Base-by-base conservation (phyloP, 1,140 invertebrate genomes). In the Macrotrachela quadricornifera region DNA sequence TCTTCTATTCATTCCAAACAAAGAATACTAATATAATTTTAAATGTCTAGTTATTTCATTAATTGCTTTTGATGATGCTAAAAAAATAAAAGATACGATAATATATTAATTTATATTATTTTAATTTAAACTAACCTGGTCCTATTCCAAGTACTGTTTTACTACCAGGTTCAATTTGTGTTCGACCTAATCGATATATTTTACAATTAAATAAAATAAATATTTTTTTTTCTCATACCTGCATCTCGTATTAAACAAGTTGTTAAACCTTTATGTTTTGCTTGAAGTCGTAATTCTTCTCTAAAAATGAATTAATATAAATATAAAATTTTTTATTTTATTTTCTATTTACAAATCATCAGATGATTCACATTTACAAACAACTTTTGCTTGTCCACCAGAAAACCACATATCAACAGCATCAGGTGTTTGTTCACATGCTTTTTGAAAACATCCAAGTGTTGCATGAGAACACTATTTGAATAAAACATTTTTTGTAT, bases 401-500 rank as follows among this genome's bases (percentile, higher is more conserved):
- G 21, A 30, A 30, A 30, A 30, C 21, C 10, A 38, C 45, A 13
- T 39, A 49, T 44, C 53, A 46, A 54, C 30, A 40, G 21, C 8
- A n/a, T 17, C 15, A 56, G 18, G 9, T 41, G 15, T 40, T 56
- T n/a, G 15, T 42, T 30, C 13, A 36, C 43, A 14, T 38, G 16
- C 41, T 54, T 56, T 46, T 65, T 71, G 11, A 75, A 69, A 86
- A 3, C 83, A 45, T 76, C 77, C 18, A 82, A 72, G 63, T 10
- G 86, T 81, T 48, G 83, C 87, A 73, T 92, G 87, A 43, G 80
- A 77, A 73, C 85, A 90, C 67, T 90, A 49, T 40, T 59, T 2
- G 8, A 4, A 30, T 30, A 30, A 30, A 30, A 30, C 21, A 30
- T 30, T 38, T 10, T 15, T 40, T 15, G 13, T 38, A 43, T 45